phyloP scores from a whole-genome alignment of 2,888 invertebrate species.

The Cryptus viduatorius region DNA sequence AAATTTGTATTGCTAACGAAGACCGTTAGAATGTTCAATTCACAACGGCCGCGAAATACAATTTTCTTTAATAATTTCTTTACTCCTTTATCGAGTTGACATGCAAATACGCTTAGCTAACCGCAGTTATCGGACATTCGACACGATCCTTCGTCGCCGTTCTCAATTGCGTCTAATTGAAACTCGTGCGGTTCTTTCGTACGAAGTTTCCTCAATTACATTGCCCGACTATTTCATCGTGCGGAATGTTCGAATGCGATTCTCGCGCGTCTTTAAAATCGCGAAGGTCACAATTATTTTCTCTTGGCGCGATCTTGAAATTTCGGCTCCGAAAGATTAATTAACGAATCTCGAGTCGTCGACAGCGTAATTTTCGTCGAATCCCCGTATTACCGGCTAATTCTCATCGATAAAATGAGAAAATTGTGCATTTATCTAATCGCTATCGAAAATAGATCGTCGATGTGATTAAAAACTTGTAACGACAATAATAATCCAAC shows the following conservation, averaged over 20 bases:
- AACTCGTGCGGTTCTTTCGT: conserved; percentile 36
- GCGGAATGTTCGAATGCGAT: conserved; percentile 1
- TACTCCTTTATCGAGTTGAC: conserved; percentile 4
- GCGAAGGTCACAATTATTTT: conserved; percentile 24
- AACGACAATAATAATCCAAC: neutral
- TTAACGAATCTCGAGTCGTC: neutral
- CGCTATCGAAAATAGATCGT: conserved; percentile 28
- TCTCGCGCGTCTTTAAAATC: conserved; percentile 20
- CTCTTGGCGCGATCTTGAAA: conserved; percentile 43
- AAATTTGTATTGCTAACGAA: neutral
- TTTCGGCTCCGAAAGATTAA: conserved; percentile 10
- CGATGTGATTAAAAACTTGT: neutral
- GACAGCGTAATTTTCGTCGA: conserved; percentile 35
- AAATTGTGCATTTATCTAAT: conserved; percentile 39
- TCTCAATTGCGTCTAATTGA: conserved; percentile 62
- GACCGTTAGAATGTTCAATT: neutral
- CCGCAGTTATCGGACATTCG: conserved; percentile 38
- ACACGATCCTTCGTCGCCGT: conserved; percentile 42
- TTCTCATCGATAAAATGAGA: conserved; percentile 3
- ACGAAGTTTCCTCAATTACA: conserved; percentile 34
- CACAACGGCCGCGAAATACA: neutral
- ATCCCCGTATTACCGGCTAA: conserved; percentile 1
- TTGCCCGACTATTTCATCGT: neutral
- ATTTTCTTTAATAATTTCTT: neutral
- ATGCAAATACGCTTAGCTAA: conserved; percentile 28